Conservation (phyloP, 2,888 invertebrate species). For the Ischnura elegans region DNA sequence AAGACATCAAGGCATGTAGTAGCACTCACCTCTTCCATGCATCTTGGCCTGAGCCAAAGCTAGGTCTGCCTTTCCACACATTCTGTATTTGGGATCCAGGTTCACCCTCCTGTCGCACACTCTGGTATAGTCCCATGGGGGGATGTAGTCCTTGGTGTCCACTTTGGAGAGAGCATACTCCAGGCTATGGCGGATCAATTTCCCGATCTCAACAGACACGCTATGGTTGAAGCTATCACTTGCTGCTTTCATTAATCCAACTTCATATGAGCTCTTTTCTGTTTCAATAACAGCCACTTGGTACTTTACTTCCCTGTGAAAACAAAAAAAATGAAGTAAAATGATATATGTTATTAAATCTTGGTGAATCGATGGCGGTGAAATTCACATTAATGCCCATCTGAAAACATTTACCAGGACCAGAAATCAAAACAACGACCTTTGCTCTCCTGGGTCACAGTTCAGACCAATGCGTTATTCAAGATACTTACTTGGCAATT, state of each 20-base stretch:
- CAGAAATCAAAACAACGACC: too few relatives aligned
- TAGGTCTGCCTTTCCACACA: conserved; percentile 15
- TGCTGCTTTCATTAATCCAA: not conserved
- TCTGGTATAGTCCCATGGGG: not conserved
- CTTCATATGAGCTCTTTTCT: not conserved
- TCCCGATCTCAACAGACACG: not conserved
- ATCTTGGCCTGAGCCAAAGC: not conserved
- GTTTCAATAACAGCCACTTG: conserved; percentile 11
- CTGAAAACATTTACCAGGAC: too few relatives aligned
- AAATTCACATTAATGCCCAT: too few relatives aligned
- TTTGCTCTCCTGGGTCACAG: too few relatives aligned
- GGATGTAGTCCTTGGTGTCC: not conserved
- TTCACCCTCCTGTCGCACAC: not conserved
- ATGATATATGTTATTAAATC: not conserved
- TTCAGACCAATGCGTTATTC: too few relatives aligned
- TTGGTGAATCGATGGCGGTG: not conserved
- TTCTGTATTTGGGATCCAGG: conserved; percentile 22
- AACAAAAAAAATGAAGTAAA: not conserved
- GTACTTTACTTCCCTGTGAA: not conserved
- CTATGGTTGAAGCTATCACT: not conserved
- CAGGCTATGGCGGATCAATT: not conserved
- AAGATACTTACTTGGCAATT: too few relatives aligned
- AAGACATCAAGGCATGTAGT: too few relatives aligned
- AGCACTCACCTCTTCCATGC: not conserved
- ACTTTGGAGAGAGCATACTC: not conserved